Evolutionary conservation across 2,113 vertebrate species (phyloP).

Genomic region (Mus pahari): DNA sequence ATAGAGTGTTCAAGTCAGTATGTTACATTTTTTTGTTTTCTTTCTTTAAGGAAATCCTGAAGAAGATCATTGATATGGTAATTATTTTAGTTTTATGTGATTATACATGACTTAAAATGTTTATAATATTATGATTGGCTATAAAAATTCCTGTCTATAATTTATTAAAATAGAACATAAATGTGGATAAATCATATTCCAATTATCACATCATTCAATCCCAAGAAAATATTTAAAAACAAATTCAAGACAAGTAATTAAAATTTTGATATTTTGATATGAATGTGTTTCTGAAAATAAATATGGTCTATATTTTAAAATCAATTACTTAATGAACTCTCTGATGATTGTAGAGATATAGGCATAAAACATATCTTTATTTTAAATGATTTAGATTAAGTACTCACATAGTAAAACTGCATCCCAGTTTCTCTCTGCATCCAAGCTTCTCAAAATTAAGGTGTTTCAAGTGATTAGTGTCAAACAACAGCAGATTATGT

Average conservation of each 20-base stretch:
- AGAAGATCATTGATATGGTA: neutral
- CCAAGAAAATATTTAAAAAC: neutral
- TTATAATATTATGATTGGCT: neutral
- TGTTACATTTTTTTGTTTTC: neutral
- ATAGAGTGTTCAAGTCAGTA: neutral
- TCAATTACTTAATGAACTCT: neutral
- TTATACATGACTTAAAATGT: neutral
- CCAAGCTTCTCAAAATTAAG: neutral
- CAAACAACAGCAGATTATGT: neutral
- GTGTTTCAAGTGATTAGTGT: neutral
- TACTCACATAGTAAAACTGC: neutral
- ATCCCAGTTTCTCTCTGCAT: neutral
- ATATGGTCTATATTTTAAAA: neutral
- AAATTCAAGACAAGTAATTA: neutral
- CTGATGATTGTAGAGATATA: neutral
- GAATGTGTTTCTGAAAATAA: neutral
- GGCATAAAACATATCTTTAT: neutral
- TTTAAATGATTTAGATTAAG: neutral
- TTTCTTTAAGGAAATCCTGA: slow-evolving; percentile 7
- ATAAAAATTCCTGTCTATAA: neutral
- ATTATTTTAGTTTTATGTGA: neutral
- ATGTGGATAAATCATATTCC: neutral
- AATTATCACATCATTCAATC: neutral
- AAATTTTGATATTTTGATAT: neutral
- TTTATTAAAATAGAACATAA: neutral